phyloP scores from a whole-genome alignment of 2,113 vertebrate species.

The Hassar affinis region DNA sequence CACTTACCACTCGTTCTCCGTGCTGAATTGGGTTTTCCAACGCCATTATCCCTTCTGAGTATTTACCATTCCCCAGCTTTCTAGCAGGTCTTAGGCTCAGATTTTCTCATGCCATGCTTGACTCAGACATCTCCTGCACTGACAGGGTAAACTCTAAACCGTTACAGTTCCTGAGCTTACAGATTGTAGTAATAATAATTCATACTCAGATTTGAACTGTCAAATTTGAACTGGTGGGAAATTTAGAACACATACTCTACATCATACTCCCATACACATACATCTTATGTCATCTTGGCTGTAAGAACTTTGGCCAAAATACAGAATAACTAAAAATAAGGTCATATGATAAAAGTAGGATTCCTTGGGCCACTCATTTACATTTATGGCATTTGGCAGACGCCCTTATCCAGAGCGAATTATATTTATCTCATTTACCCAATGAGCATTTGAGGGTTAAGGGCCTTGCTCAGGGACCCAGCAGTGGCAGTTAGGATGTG shows the following conservation, averaged over 20 bases:
- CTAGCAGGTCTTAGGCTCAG: background rate
- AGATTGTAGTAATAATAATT: background rate
- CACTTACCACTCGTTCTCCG: too few species aligned
- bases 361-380: background rate
- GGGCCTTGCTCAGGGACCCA: too few species aligned
- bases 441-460: too few species aligned
- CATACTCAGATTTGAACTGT: background rate
- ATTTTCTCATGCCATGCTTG: background rate
- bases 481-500: too few species aligned
- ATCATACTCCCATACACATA: background rate
- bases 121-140: background rate
- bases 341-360: background rate
- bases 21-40: too few species aligned
- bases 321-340: background rate
- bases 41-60: too few species aligned
- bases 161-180: background rate
- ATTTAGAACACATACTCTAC: background rate
- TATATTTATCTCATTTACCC: too few species aligned
- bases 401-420: too few species aligned
- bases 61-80: too few species aligned
- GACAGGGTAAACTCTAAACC: background rate
- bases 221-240: background rate
- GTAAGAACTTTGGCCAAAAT: background rate
- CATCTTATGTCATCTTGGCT: background rate
- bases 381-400: too few species aligned